Evolutionary conservation across 2,888 invertebrate genomes (phyloP), one percentile per base, ranked within the genome.

Genomic region (Hyalella azteca): DNA sequence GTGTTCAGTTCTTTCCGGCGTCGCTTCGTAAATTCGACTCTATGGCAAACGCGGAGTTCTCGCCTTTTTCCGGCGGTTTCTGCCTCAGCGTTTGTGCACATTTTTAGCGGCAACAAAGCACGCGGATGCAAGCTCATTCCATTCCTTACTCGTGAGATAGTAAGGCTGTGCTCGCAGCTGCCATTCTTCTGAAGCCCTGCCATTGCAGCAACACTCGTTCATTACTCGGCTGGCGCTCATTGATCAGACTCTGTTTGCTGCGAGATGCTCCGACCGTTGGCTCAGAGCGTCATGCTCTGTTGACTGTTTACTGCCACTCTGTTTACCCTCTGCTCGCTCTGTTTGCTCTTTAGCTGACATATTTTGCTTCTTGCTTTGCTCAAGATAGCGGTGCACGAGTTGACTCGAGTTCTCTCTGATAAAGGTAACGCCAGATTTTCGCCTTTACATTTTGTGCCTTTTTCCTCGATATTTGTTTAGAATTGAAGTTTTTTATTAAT

Each of bases 171-270:
- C 36, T 66, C 39, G 3, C 36, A 32, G 36, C 66, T 66, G 66
- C 66, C 66, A 36, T 66, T 66, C 36, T 66, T 66, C 13, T 66
- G 66, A 66, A 66, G 54, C 54, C 29, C 54, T 54, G 54, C 54
- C 26, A 9, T 54, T 54, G 54, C 54, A 7, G 26, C 26, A 26
- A 29, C 4, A 66, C 36, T 66, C 66, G 36, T 66, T 66, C 66
- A 66, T 66, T 66, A 66, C 66, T 4, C 36, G 36, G 66, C 36
- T 11, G 66, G n/a, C 36, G 0, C 66, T 36, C 66, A 66, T 66
- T 66, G 66, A 66, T 66, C 66, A 66, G 66, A 36, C 66, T 15
- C 45, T 66, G 66, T 66, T 66, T 66, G 66, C 66, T 39, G 36
- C 29, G 36, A 11, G 66, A 29, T 45, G 29, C 36, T 19, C 36